Percentiles rank a stretch among this genome's conserved stretches.
Conservation (phyloP, 2,797 vertebrate species). For the Agapornis canus region DNA sequence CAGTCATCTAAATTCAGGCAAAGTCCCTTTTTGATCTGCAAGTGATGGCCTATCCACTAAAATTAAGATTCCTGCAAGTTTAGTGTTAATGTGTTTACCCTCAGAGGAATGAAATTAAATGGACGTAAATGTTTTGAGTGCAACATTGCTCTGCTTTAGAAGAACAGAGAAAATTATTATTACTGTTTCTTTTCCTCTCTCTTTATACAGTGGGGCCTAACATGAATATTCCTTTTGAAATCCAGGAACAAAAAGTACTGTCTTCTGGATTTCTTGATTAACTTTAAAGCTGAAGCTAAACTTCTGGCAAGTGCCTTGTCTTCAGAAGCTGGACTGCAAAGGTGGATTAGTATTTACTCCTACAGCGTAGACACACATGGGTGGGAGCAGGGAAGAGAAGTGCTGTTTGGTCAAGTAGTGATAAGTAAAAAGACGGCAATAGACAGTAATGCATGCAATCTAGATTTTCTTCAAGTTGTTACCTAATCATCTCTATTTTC, state of each 20-base stretch:
- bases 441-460: neutral
- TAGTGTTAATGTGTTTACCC: neutral
- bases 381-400: neutral
- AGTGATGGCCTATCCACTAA: neutral
- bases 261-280: neutral
- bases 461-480: neutral
- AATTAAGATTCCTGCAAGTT: neutral
- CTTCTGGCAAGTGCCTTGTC: neutral
- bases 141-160: neutral
- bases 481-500: neutral
- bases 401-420: neutral
- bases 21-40: neutral
- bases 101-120: neutral
- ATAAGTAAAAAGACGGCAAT: neutral
- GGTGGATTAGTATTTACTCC: neutral
- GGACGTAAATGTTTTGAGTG: neutral
- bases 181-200: neutral
- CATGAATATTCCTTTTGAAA: neutral
- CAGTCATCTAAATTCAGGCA: neutral
- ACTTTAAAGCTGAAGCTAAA: neutral
- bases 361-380: neutral
- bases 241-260: neutral
- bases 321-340: neutral
- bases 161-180: neutral
- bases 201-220: neutral